phyloP scores from a whole-genome alignment of 37 sponge, comb jelly and placozoan genomes.

The Axinella damicornis region DNA sequence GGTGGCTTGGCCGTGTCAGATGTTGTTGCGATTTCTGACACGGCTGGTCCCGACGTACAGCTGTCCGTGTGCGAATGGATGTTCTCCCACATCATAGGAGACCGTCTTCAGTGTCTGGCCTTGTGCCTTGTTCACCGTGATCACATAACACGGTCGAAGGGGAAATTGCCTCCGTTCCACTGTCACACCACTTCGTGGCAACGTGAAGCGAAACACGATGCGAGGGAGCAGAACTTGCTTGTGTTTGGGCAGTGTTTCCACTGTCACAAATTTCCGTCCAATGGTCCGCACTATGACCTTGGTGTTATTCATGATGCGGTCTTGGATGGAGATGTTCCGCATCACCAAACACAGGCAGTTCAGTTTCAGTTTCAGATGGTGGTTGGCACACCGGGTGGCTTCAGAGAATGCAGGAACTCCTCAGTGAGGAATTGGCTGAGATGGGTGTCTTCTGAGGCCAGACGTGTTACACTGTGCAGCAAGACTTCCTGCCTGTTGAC shows the following conservation, averaged over 20 bases:
- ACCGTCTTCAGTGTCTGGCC: conserved; percentile 38
- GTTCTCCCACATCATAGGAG: too few relatives aligned
- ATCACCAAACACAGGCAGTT: too few relatives aligned
- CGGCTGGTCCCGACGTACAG: too few relatives aligned
- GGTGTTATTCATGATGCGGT: conserved; percentile 1
- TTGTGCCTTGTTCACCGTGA: too few relatives aligned
- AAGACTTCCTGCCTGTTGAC: too few relatives aligned
- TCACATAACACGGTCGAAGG: conserved; percentile 26
- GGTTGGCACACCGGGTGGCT: conserved; percentile 47
- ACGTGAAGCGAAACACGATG: background rate
- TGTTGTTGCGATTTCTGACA: too few relatives aligned
- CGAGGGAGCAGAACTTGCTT: background rate
- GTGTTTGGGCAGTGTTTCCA: background rate
- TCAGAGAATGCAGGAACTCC: conserved; percentile 35
- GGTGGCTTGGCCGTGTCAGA: too few relatives aligned
- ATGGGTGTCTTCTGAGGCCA: too few relatives aligned
- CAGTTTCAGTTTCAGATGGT: conserved; percentile 31
- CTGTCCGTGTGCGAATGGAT: too few relatives aligned
- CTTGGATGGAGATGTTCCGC: too few relatives aligned
- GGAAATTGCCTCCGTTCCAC: conserved; percentile 48
- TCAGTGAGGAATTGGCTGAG: background rate
- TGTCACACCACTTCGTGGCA: background rate
- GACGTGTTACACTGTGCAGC: too few relatives aligned
- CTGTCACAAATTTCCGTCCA: background rate
- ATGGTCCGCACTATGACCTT: background rate